Conservation (phyloP, 2,797 vertebrate species). For the Spinus pinus region DNA sequence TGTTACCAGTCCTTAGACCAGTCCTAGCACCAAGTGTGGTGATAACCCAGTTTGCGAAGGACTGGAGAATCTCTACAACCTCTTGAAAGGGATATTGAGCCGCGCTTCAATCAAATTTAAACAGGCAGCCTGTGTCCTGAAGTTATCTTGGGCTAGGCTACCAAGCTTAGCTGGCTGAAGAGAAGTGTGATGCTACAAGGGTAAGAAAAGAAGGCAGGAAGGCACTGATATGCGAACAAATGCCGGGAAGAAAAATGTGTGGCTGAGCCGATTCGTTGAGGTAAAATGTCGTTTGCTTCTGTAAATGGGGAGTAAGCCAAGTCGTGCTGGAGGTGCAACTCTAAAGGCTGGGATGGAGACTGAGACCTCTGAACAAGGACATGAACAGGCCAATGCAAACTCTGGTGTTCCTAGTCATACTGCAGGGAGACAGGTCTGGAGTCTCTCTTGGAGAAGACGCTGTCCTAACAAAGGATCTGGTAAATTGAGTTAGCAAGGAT, state of each 20-base stretch:
- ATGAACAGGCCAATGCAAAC: background rate
- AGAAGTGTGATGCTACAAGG: background rate
- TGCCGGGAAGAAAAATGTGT: background rate
- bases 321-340: background rate
- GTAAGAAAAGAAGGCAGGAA: background rate
- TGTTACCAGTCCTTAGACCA: background rate
- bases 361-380: background rate
- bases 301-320: background rate
- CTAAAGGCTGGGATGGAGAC: background rate
- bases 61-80: background rate
- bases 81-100: background rate
- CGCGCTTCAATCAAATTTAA: background rate
- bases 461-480: background rate
- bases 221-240: background rate
- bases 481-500: background rate
- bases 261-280: background rate
- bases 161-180: background rate
- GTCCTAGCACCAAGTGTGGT: accelerated
- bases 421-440: background rate
- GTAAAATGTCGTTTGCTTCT: background rate
- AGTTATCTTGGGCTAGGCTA: background rate
- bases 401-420: background rate
- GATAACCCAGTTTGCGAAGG: background rate
- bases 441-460: background rate
- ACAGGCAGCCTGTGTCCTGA: background rate